Percentiles rank a stretch among this genome's conserved stretches.
phyloP scores from a whole-genome alignment of 2,113 vertebrate species.

The Rhipidura dahli region DNA sequence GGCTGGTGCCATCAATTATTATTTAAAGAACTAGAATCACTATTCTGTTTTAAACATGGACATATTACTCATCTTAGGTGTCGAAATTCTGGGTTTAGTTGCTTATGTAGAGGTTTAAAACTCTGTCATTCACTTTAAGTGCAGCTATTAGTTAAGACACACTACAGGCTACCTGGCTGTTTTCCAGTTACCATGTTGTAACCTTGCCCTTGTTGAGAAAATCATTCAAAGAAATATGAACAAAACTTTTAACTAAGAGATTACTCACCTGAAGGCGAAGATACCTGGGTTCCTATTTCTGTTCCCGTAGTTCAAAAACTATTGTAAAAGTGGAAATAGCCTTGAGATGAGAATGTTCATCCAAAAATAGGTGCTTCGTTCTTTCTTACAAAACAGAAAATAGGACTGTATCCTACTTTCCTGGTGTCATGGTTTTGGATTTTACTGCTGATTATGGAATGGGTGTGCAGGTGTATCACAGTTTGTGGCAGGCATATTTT shows the following conservation, averaged over 20 bases:
- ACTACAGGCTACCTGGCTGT: not conserved
- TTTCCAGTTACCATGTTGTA: not conserved
- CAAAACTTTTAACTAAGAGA: not conserved
- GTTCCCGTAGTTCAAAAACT: not conserved
- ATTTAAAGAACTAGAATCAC: not conserved
- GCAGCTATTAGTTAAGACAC: not conserved
- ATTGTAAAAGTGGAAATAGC: constrained; percentile 13
- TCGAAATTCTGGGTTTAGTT: not conserved
- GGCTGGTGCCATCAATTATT: not conserved
- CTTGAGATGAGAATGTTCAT: not conserved
- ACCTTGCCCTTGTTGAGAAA: not conserved
- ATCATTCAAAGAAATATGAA: not conserved
- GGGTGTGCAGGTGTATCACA: not conserved
- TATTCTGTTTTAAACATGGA: not conserved
- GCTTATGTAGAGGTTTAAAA: not conserved
- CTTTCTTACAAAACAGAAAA: not conserved
- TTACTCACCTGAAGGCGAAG: not conserved
- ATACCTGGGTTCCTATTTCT: not conserved
- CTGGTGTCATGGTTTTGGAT: not conserved
- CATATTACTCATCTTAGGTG: not conserved
- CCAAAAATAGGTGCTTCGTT: not conserved
- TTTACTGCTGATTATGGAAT: not conserved
- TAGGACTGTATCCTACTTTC: not conserved
- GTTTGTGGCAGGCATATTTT: not conserved
- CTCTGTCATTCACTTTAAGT: not conserved